Evolutionary conservation across 2,797 vertebrate species (phyloP), one percentile per base, ranked within the genome.

Genomic region (Gambelia wislizenii): DNA sequence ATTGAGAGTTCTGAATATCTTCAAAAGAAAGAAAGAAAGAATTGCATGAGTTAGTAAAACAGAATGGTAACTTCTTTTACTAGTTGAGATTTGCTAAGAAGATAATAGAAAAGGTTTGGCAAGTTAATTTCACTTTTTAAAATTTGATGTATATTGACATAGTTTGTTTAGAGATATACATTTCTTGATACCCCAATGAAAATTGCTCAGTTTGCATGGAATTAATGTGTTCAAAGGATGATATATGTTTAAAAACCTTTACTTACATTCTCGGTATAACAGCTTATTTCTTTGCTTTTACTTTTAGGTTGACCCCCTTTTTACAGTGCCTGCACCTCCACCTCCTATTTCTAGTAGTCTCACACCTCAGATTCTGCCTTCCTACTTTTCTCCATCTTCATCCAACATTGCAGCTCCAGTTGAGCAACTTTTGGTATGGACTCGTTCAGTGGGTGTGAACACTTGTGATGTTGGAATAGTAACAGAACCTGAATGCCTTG

Each of bases 361-460:
- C 95, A 94, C 97, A 92, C 96, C 97, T 97, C 98, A 92, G 97
- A 97, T 97, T 96, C 97, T 97, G 91, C 96, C 96, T 96, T 97
- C 97, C 95, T 98, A 97, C 96, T 98, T 98, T 97, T 93, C 97
- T 92, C 95, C 97, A 87, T 97, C 97, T 95, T 97, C 98, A 95
- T 97, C 97, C 93, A 97, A 97, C 96, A 98, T 97, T 95, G 98
- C 97, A 93, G 98, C 96, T 94, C 98, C 98, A 30, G 97, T 97
- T 64, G 98, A 98, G 91, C 98, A 98, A 95, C 97, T 98, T 95
- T 97, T 97, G 90, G 98, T 99, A 96, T 98, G 98, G 96, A 99
- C 98, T 74, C 97, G 99, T 95, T 99, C 99, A 56, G 95, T 99
- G 92, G 99, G 99, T 97, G 98, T 99, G 95, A 99, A 99, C 97